These are phyloP conservation scores for Lordiphosa andalusiaca DNA, from an alignment of 2,888 invertebrate genomes.

Conservation along the genomic window DNA sequence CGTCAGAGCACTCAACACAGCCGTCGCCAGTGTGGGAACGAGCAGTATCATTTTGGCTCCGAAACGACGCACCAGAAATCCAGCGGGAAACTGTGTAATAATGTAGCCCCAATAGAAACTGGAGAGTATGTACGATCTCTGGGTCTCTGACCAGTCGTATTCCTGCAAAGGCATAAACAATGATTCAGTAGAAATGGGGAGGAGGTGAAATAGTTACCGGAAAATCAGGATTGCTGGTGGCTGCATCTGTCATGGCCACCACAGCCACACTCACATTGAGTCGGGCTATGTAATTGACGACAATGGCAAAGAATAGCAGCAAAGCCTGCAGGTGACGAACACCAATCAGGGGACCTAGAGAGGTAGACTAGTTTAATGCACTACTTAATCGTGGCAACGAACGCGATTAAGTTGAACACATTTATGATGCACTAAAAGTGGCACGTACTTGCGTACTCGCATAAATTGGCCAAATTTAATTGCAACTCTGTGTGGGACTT, in stretches of 20 bases:
- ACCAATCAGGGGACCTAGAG: conserved; percentile 81
- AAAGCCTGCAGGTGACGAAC: conserved; percentile 84
- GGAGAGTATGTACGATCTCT: conserved; percentile 83
- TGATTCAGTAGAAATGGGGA: neutral
- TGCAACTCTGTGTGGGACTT: neutral
- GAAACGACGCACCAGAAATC: conserved; percentile 84
- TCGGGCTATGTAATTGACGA: conserved; percentile 84
- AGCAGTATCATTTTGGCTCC: conserved; percentile 85
- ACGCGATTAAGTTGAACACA: conserved; percentile 3
- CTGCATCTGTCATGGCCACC: conserved; percentile 86
- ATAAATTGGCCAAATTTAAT: conserved; percentile 5
- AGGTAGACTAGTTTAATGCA: neutral
- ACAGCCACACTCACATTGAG: conserved; percentile 87
- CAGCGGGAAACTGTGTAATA: conserved; percentile 83
- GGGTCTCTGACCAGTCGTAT: conserved; percentile 80
- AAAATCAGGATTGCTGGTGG: conserved; percentile 81
- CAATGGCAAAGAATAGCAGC: conserved; percentile 83
- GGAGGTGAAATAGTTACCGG: conserved; percentile 74
- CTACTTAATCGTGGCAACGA: neutral
- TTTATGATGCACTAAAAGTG: conserved; percentile 8
- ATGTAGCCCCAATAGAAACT: conserved; percentile 90
- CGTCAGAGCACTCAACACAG: conserved; percentile 84
- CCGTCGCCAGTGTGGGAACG: conserved; percentile 83
- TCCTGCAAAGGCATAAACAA: conserved; percentile 43
- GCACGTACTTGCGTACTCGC: neutral